phyloP scores from a whole-genome alignment of 2,888 invertebrate genomes.

The Habroteleia sp. region DNA sequence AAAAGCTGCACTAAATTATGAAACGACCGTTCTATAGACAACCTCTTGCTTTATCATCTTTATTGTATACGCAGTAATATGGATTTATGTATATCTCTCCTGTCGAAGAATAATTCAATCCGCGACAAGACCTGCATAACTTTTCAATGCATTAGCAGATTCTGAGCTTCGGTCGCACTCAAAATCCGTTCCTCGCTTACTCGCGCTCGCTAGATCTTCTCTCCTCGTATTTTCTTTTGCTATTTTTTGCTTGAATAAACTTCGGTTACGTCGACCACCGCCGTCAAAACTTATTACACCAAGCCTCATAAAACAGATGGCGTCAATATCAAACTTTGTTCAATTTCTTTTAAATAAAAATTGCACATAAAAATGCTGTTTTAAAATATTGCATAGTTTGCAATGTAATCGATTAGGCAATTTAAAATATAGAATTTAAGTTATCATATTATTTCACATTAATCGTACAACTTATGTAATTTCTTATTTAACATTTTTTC shows the following conservation, averaged over 20 bases:
- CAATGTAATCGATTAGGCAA: no score
- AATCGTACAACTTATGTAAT: no score
- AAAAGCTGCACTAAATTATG: conserved; percentile 45
- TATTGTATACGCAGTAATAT: conserved; percentile 33
- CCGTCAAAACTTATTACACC: no score
- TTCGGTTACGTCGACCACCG: conserved; percentile 46
- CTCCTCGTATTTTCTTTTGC: conserved; percentile 49
- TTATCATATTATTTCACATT: no score
- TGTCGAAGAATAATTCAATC: conserved; percentile 38
- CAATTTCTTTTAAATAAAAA: no score
- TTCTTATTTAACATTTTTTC: no score
- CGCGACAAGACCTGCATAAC: conserved; percentile 36
- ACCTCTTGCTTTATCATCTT: conserved; percentile 22
- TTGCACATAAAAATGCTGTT: no score
- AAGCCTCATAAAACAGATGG: no score
- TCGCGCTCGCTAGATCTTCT: conserved; percentile 8
- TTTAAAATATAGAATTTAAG: no score
- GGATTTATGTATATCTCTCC: conserved; percentile 45
- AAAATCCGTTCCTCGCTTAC: background rate
- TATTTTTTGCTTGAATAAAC: conserved; percentile 46
- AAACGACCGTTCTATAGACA: conserved; percentile 11
- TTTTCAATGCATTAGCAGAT: conserved; percentile 40
- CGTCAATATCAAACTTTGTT: no score
- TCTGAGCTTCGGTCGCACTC: conserved; percentile 5
- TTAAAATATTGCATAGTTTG: no score